These are phyloP conservation scores for Ochropacha duplaris DNA, from an alignment of 2,888 invertebrate species.

Conservation along the genomic window DNA sequence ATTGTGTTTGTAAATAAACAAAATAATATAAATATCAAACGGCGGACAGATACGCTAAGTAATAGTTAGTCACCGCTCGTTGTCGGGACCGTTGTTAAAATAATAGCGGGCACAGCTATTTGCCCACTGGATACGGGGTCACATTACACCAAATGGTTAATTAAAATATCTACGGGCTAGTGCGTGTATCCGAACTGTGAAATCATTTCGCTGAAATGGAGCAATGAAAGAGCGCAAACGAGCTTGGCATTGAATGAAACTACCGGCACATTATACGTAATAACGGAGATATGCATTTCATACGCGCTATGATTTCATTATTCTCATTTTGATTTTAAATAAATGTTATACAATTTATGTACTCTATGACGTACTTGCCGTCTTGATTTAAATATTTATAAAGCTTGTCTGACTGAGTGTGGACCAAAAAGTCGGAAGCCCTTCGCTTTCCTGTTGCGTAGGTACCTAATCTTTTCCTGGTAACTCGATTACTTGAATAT, in stretches of 20 bases:
- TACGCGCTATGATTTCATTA: neutral
- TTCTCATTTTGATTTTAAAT: neutral
- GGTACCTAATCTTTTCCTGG: neutral
- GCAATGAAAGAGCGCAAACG: slow-evolving; percentile 25
- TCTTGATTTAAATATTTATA: too few species aligned
- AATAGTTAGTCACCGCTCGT: slow-evolving; percentile 3
- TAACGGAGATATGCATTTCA: slow-evolving; percentile 5
- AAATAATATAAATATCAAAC: slow-evolving; percentile 1
- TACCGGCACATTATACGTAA: slow-evolving; percentile 8
- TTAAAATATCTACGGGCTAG: slow-evolving; percentile 38
- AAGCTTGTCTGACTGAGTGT: neutral
- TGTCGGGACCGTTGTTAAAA: slow-evolving; percentile 21
- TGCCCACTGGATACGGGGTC: slow-evolving; percentile 28
- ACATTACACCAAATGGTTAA: slow-evolving; percentile 40
- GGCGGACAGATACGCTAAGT: slow-evolving; percentile 2
- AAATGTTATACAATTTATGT: too few species aligned
- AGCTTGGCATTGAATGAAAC: slow-evolving; percentile 18
- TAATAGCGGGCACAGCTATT: slow-evolving; percentile 28
- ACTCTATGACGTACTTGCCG: too few species aligned
- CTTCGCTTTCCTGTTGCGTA: neutral
- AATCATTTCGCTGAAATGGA: slow-evolving; percentile 33
- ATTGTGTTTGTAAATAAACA: slow-evolving; percentile 4
- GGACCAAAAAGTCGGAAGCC: neutral
- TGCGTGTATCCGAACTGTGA: slow-evolving; percentile 35
- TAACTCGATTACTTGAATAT: slow-evolving; percentile 3